Conservation (phyloP, 2,888 invertebrate species). For the Melinaea marsaeus region DNA sequence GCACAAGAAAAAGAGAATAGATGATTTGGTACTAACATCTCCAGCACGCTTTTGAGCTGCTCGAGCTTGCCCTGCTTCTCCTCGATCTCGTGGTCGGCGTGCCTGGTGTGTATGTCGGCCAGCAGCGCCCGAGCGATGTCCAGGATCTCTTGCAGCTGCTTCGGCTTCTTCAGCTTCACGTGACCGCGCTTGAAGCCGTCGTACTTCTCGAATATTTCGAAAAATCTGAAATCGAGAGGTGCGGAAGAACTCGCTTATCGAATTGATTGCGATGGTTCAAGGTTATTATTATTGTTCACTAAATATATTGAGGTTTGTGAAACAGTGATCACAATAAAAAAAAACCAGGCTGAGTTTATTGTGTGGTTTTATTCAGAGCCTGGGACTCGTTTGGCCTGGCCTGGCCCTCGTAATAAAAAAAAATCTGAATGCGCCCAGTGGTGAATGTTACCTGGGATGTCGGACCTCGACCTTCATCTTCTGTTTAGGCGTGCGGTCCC, state of each 20-base stretch:
- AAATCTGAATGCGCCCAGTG: too few relatives aligned
- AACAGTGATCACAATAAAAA: too few relatives aligned
- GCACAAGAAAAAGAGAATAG: not conserved
- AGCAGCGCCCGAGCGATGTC: slow-evolving; percentile 96
- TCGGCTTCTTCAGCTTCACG: slow-evolving; percentile 97
- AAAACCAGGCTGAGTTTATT: too few relatives aligned
- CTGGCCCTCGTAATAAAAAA: too few relatives aligned
- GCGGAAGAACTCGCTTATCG: too few relatives aligned
- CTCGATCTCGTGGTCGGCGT: slow-evolving; percentile 94
- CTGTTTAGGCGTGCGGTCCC: slow-evolving; percentile 99
- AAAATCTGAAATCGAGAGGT: slow-evolving; percentile 82
- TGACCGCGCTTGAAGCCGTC: slow-evolving; percentile 97
- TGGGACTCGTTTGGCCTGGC: too few relatives aligned
- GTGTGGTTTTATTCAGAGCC: too few relatives aligned
- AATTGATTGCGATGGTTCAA: too few relatives aligned
- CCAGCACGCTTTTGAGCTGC: slow-evolving; percentile 98
- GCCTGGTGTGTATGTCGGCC: slow-evolving; percentile 91
- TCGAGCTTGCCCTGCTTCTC: slow-evolving; percentile 98
- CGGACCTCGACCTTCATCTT: slow-evolving; percentile 99
- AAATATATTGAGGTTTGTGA: not conserved
- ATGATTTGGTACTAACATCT: slow-evolving; percentile 88
- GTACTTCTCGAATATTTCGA: slow-evolving; percentile 98
- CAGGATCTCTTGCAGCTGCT: slow-evolving; percentile 97
- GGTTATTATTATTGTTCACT: too few relatives aligned
- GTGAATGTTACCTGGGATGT: slow-evolving; percentile 85